Base-by-base conservation (phyloP, 2,113 vertebrate species). In the Chinchilla lanigera region DNA sequence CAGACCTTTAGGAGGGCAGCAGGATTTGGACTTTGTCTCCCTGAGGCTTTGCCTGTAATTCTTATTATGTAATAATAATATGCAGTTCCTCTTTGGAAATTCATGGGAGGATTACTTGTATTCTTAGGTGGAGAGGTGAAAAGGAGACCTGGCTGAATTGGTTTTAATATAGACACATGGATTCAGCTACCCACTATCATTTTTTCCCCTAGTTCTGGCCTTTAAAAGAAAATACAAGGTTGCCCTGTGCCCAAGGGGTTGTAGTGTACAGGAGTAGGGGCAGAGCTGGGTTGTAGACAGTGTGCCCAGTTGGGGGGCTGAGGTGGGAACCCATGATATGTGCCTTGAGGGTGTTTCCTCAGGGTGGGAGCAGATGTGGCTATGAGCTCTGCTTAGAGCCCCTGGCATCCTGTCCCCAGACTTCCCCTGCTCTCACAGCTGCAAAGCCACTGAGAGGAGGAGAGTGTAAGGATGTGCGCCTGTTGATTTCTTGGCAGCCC, bases 401-500 rank as follows among this genome's bases (percentile, higher is more conserved):
- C 47, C 84, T 92, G 81, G 86, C 80, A 30, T 93, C 89, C 88
- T 91, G n/a, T 54, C 63, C 71, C 75, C 67, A 95, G 89, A 84
- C 61, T 71, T 38, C 69, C 85, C 82, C 58, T 35, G 84, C 38
- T 89, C 67, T 88, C 28, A 41, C 19, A 38, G 81, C 65, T 60
- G 83, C 5, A 19, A 28, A 44, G 7, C 22, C 44, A 12, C 10
- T 0, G 10, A 83, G 47, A 63, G 38, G 33, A 52, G 47, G 22
- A 52, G 69, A n/a, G 84, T 65, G 88, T n/a, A 81, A 16, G 54
- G 13, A 2, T 0, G 0, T 28, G 35, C 73, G n/a, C 86, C 24
- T 94, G 84, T 69, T 98, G 80, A 97, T 84, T 87, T 97, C 93
- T 97, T 84, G 94, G 85, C 98, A 99, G 99, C 98, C 97, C 99